phyloP scores from a whole-genome alignment of 2,797 vertebrate genomes.

The Semaprochilodus insignis region DNA sequence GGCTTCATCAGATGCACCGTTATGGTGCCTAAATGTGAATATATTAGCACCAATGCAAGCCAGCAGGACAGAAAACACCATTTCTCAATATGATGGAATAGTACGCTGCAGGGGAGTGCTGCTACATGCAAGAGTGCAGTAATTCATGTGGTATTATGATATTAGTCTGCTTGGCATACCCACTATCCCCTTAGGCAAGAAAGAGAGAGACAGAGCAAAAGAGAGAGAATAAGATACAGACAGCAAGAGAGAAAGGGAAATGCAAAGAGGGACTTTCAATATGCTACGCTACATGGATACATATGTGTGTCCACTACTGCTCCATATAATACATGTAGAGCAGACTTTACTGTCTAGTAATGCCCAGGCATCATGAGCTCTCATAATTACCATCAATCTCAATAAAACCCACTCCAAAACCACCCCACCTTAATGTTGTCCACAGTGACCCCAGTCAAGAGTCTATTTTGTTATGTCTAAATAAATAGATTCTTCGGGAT shows the following conservation, averaged over 20 bases:
- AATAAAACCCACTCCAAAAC: constrained; percentile 27
- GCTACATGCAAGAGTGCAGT: constrained; percentile 51
- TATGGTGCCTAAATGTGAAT: constrained; percentile 56
- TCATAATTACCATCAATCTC: constrained; percentile 46
- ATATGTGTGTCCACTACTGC: constrained; percentile 11
- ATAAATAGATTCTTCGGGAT: constrained; percentile 18
- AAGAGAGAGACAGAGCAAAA: background rate
- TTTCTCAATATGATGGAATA: constrained; percentile 58
- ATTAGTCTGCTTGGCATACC: constrained; percentile 53
- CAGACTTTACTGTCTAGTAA: constrained; percentile 37
- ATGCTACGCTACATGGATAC: background rate
- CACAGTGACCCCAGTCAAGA: constrained; percentile 37
- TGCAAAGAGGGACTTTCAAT: background rate
- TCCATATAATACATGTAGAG: constrained; percentile 13
- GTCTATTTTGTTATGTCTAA: constrained; percentile 37
- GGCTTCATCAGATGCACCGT: constrained; percentile 53
- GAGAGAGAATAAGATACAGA: constrained; percentile 24
- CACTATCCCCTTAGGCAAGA: constrained; percentile 39
- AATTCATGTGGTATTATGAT: constrained; percentile 59
- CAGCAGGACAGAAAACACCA: constrained; percentile 53
- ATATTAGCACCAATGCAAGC: constrained; percentile 56
- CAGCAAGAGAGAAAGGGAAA: background rate
- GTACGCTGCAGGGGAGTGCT: constrained; percentile 51
- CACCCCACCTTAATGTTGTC: constrained; percentile 24
- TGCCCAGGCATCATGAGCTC: constrained; percentile 39